Evolutionary conservation across 2,797 vertebrate species (phyloP), one percentile per base, ranked within the genome.

Genomic region (Vespertilio murinus): DNA sequence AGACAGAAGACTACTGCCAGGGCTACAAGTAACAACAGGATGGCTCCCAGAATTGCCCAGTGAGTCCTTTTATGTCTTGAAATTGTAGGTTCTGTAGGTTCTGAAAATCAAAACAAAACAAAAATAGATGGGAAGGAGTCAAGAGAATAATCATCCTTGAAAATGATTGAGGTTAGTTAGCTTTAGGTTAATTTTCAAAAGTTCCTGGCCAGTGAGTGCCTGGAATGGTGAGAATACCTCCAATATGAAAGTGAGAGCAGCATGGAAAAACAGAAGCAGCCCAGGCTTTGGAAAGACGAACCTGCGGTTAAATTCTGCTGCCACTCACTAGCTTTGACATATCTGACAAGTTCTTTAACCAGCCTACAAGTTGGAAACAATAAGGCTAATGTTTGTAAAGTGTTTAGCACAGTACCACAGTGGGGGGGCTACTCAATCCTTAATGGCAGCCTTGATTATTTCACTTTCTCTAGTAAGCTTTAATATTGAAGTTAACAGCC

Each of bases 61-160:
- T 59, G 96, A 84, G 64, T 96, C 45, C 97, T 97, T 9, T 54
- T 9, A 16, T 61, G 73, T 74, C 25, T 16, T n/a, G 18, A 45
- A 90, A 22, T 7, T 11, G 0, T 1, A 25, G 30, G 45, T 35
- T n/a, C n/a, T n/a, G n/a, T n/a, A n/a, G n/a, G 65, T 77, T 96
- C 97, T 97, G 96, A 71, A 97, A 96, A 96, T 90, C 23, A 85
- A 90, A 77, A 42, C 9, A 69, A 75, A 88, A 77, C 16, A 84
- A 82, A 65, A 78, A 33, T 42, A 92, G 74, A 79, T 54, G 9
- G 65, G 56, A 75, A 88, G 14, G 11, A 28, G 22, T 65, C 69
- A 94, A 45, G 73, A 83, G 65, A 88, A 82, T 38, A 70, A 75
- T 73, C 35, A 79, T 56, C 22, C 12, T 88, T 92, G 35, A 91